phyloP scores from a whole-genome alignment of 1,140 invertebrate genomes.

The Drosophila bocki region DNA sequence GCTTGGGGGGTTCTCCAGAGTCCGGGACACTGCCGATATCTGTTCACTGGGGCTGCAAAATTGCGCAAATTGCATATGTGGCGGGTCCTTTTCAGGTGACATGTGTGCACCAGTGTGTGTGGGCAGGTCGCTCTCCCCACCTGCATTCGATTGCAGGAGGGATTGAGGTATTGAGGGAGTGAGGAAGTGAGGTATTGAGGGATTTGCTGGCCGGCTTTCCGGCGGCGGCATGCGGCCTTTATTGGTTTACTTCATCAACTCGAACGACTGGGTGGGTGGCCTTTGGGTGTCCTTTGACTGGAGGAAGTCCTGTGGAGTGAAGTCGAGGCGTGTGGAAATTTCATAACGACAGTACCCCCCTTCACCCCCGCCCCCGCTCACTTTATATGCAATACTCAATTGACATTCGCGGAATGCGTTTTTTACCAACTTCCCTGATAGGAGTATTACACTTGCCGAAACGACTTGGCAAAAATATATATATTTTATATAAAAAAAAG shows the following conservation, averaged over 20 bases:
- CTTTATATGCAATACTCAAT: slow-evolving; percentile 80
- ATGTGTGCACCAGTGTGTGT: slow-evolving; percentile 52
- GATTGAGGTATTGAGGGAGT: slow-evolving; percentile 35
- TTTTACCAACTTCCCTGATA: neutral
- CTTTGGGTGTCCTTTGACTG: neutral
- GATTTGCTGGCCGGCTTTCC: slow-evolving; percentile 67
- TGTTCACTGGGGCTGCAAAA: slow-evolving; percentile 76
- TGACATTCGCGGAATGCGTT: slow-evolving; percentile 73
- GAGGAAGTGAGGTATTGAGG: slow-evolving; percentile 5
- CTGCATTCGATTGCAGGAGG: slow-evolving; percentile 14
- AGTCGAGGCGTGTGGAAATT: slow-evolving; percentile 70
- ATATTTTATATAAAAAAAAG: neutral
- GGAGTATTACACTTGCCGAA: neutral
- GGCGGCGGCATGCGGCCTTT: slow-evolving; percentile 70
- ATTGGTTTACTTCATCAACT: slow-evolving; percentile 81
- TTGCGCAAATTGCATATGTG: slow-evolving; percentile 73
- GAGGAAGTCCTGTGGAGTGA: neutral
- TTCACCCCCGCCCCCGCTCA: neutral
- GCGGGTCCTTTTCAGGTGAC: slow-evolving; percentile 65
- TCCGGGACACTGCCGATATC: slow-evolving; percentile 38
- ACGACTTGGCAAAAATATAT: neutral
- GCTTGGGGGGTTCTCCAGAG: neutral
- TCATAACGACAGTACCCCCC: slow-evolving; percentile 60
- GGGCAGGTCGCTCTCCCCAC: slow-evolving; percentile 26
- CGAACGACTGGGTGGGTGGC: slow-evolving; percentile 50